These are phyloP conservation scores for Dryobotodes eremita DNA, from an alignment of 2,888 invertebrate species.

Conservation along the genomic window DNA sequence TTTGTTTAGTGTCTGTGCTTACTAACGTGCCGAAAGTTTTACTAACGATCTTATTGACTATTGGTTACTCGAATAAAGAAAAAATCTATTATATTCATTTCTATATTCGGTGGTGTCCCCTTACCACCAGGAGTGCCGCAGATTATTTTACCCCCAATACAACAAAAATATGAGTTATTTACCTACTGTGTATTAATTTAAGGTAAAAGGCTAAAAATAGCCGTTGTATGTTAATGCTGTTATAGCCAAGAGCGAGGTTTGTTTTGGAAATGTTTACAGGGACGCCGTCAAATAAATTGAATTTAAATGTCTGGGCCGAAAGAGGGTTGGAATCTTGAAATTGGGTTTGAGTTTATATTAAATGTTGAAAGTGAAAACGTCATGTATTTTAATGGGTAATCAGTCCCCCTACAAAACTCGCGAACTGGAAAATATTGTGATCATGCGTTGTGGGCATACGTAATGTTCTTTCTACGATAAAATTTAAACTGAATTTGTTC, in stretches of 20 bases:
- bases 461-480: background rate
- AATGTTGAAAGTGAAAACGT: conserved; percentile 8
- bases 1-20: no score
- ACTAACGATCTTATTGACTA: no score
- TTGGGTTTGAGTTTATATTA: background rate
- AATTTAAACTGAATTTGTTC: background rate
- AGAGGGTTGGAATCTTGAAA: conserved; percentile 8
- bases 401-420: no score
- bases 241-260: background rate
- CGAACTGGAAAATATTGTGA: background rate
- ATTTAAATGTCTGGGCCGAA: background rate
- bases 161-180: background rate
- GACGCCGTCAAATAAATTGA: background rate
- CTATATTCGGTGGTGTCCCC: background rate
- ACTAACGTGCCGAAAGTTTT: no score
- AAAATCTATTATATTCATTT: no score
- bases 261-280: background rate
- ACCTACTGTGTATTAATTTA: background rate
- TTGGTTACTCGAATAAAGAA: no score
- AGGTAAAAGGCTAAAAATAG: conserved; percentile 12
- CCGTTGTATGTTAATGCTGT: background rate
- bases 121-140: background rate
- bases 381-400: conserved; percentile 14
- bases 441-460: background rate
- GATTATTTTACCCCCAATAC: background rate